These are phyloP conservation scores for Picathartes gymnocephalus DNA, from an alignment of 2,113 vertebrate species.

Conservation along the genomic window DNA sequence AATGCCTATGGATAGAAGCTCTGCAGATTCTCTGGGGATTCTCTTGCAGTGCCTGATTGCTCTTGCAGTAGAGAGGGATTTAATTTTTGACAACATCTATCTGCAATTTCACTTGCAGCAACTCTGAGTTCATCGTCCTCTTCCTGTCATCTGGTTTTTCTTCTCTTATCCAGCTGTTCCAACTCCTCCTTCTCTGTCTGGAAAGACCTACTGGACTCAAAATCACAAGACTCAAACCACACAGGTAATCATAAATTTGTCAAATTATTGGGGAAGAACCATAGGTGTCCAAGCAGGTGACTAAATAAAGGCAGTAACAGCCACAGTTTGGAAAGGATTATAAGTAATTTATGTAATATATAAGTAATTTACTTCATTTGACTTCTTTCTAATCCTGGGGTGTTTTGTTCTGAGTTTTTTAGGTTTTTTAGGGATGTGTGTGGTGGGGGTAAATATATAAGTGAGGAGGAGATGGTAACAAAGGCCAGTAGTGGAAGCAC, in stretches of 20 bases:
- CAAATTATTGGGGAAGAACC: background rate
- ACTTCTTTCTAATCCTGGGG: background rate
- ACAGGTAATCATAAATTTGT: background rate
- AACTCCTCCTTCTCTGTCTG: background rate
- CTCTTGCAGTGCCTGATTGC: background rate
- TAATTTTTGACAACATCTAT: background rate
- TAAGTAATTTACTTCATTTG: background rate
- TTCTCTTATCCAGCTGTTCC: background rate
- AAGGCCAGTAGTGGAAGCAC: background rate
- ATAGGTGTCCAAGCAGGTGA: background rate
- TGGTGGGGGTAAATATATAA: background rate
- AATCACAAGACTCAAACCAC: background rate
- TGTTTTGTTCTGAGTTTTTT: background rate
- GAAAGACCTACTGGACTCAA: background rate
- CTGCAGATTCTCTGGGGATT: background rate
- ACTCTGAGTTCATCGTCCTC: accelerated
- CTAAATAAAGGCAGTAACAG: background rate
- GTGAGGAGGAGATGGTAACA: background rate
- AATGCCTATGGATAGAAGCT: accelerated
- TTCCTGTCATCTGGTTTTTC: background rate
- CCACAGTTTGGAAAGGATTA: background rate
- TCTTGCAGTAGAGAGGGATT: background rate
- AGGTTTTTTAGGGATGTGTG: background rate
- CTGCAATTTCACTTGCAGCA: background rate
- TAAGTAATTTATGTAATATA: background rate